Evolutionary conservation across 37 sponge, comb jelly and placozoan species (phyloP).

Genomic region (Ianthella basta): DNA sequence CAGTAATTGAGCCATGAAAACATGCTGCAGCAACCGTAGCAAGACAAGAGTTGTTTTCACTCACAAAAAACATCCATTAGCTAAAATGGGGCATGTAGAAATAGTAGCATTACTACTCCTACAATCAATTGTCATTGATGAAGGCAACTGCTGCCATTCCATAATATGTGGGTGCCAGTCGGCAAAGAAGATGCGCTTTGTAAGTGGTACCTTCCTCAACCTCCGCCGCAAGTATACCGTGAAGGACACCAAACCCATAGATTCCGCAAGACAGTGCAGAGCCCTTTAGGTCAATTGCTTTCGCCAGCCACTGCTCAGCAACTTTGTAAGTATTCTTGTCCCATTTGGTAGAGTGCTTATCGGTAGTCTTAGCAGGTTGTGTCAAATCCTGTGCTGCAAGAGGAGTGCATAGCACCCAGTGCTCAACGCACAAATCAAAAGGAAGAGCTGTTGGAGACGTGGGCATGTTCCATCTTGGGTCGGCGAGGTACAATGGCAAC

Average conservation of each 20-base stretch:
- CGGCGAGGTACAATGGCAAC: constrained; percentile 44
- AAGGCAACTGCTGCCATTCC: constrained; percentile 47
- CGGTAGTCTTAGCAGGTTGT: constrained; percentile 17
- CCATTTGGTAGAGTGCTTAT: constrained; percentile 13
- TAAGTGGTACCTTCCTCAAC: constrained; percentile 12
- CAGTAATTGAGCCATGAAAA: too few relatives aligned
- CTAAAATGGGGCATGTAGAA: too few relatives aligned
- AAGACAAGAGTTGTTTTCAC: too few relatives aligned
- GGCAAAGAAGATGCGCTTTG: constrained; percentile 21
- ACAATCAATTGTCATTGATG: too few relatives aligned
- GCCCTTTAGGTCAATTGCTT: constrained; percentile 36
- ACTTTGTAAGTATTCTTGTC: not conserved
- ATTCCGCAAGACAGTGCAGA: constrained; percentile 57
- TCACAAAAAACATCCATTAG: too few relatives aligned
- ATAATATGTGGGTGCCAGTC: constrained; percentile 54
- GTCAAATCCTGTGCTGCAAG: not conserved
- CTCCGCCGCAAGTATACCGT: constrained; percentile 31
- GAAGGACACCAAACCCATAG: constrained; percentile 49
- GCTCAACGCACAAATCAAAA: constrained; percentile 50
- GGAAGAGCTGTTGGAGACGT: constrained; percentile 28
- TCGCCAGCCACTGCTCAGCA: constrained; percentile 54
- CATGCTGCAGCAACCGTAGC: too few relatives aligned
- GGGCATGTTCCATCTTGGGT: constrained; percentile 56
- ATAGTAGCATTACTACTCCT: too few relatives aligned
- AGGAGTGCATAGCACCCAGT: constrained; percentile 52